Percentiles rank a stretch among this genome's conserved stretches.
Conservation (phyloP, 64 coral and sea anemone genomes). For the Dendrophyllia cribrosa region DNA sequence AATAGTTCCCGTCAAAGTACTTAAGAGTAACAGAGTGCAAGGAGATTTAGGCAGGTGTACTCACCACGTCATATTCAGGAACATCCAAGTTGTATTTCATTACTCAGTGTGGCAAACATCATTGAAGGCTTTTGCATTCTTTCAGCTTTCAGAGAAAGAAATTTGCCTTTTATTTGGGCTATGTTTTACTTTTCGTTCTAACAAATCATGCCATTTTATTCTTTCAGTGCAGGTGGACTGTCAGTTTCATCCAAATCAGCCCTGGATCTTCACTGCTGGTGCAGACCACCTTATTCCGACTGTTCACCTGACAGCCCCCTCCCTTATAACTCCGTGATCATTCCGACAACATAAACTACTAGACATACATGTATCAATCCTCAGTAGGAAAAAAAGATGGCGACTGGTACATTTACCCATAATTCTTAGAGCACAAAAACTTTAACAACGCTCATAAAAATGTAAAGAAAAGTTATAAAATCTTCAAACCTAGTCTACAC, state of each 20-base stretch:
- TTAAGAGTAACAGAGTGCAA: slow-evolving; percentile 77
- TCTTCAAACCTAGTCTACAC: too few species aligned
- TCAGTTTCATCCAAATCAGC: slow-evolving; percentile 76
- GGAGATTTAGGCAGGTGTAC: slow-evolving; percentile 79
- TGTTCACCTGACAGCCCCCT: slow-evolving; percentile 47
- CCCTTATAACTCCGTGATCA: background rate
- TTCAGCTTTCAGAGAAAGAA: background rate
- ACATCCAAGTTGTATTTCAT: background rate
- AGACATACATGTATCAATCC: background rate
- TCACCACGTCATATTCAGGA: background rate
- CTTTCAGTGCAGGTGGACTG: slow-evolving; percentile 68
- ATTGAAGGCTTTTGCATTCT: background rate
- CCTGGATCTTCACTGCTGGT: slow-evolving; percentile 84
- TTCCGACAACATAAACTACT: background rate
- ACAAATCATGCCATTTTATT: too few species aligned
- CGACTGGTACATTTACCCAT: too few species aligned
- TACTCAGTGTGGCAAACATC: background rate
- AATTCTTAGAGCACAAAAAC: too few species aligned
- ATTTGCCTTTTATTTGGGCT: background rate
- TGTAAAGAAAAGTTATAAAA: too few species aligned
- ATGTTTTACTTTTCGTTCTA: background rate
- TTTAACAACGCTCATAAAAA: too few species aligned
- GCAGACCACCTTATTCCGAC: slow-evolving; percentile 68
- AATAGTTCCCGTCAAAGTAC: slow-evolving; percentile 93
- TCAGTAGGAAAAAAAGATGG: too few species aligned